These are phyloP conservation scores for Meghimatium bilineatum DNA, from an alignment of 2,888 invertebrate species.

Conservation along the genomic window DNA sequence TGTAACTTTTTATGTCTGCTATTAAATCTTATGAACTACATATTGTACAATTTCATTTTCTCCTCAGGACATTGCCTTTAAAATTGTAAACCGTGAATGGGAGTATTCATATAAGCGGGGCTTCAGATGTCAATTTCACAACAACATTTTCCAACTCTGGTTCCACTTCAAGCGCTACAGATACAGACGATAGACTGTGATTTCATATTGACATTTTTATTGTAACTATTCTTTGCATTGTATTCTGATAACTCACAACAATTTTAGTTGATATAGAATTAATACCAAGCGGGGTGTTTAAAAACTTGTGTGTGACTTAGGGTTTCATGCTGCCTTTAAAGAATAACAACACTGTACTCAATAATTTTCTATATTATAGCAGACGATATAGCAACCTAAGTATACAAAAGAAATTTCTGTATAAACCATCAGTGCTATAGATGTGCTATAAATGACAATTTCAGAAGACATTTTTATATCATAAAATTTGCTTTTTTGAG, in stretches of 20 bases:
- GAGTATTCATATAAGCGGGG: slow-evolving; percentile 98
- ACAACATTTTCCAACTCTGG: slow-evolving; percentile 99
- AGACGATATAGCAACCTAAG: too few species aligned
- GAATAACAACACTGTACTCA: too few species aligned
- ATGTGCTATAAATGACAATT: too few species aligned
- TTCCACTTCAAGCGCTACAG: slow-evolving; percentile 99
- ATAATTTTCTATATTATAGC: too few species aligned
- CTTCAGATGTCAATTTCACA: slow-evolving; percentile 99
- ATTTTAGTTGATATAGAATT: neutral
- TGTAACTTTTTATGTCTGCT: neutral
- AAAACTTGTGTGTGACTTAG: too few species aligned
- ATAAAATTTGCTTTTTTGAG: too few species aligned
- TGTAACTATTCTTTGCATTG: neutral
- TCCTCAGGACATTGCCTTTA: slow-evolving; percentile 92
- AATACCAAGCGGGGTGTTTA: too few species aligned
- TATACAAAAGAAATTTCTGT: too few species aligned
- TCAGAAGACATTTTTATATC: too few species aligned
- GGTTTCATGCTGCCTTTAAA: too few species aligned
- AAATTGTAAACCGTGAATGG: slow-evolving; percentile 99
- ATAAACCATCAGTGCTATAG: too few species aligned
- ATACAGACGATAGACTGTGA: slow-evolving; percentile 80
- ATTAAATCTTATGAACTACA: neutral
- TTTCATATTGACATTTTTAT: neutral
- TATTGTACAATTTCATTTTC: neutral
- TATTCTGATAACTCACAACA: neutral